These are phyloP conservation scores for Chloroceryle inda DNA, from an alignment of 2,797 vertebrate genomes.

Conservation along the genomic window DNA sequence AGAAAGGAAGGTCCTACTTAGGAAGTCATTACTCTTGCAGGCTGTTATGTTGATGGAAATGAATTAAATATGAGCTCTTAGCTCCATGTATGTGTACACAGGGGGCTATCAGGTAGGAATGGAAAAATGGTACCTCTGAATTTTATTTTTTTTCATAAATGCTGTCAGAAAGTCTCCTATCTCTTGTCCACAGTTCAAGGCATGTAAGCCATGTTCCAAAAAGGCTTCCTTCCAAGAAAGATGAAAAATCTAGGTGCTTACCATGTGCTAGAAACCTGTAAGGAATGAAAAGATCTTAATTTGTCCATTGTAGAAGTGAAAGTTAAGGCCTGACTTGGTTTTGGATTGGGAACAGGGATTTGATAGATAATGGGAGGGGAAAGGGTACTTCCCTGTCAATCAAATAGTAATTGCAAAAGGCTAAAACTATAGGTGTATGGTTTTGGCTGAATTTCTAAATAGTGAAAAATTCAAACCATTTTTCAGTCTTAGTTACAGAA, in stretches of 20 bases:
- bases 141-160: neutral
- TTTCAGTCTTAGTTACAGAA: neutral
- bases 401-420: neutral
- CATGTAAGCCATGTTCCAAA: neutral
- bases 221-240: neutral
- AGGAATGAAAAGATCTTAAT: neutral
- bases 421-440: neutral
- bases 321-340: neutral
- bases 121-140: neutral
- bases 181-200: neutral
- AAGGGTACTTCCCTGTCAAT: neutral
- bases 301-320: neutral
- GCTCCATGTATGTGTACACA: neutral
- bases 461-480: neutral
- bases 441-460: neutral
- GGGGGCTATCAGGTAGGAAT: neutral
- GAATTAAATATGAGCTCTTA: neutral
- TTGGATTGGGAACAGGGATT: neutral
- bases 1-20: neutral
- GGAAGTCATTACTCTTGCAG: neutral
- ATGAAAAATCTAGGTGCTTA: neutral
- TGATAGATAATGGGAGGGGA: neutral
- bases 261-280: neutral
- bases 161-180: neutral
- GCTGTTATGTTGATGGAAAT: neutral